These are phyloP conservation scores for Dynastes maya DNA, from an alignment of 2,888 invertebrate species.

Conservation along the genomic window DNA sequence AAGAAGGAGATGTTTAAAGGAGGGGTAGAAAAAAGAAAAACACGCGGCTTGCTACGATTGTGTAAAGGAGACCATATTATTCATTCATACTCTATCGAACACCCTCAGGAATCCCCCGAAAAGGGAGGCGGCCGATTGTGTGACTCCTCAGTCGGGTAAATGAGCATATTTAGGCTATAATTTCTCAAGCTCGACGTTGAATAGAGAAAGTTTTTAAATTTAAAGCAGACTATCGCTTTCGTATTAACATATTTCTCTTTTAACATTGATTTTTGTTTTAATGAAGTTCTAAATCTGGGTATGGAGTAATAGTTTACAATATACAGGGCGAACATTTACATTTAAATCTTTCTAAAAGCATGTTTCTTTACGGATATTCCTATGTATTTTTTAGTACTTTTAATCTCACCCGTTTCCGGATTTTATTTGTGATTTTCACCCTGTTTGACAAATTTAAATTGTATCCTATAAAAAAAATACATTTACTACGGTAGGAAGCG, in stretches of 20 bases:
- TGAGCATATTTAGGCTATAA: constrained; percentile 41
- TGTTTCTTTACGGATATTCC: too few relatives aligned
- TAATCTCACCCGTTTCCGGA: background rate
- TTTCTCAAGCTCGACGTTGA: constrained; percentile 5
- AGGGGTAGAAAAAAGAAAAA: too few relatives aligned
- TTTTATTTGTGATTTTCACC: background rate
- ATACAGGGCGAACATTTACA: background rate
- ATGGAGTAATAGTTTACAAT: background rate
- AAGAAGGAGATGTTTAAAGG: too few relatives aligned
- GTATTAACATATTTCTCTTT: constrained; percentile 3
- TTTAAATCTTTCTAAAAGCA: too few relatives aligned
- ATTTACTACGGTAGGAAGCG: background rate
- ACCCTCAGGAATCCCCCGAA: background rate
- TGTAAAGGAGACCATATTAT: constrained; percentile 28
- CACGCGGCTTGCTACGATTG: background rate
- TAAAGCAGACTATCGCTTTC: constrained; percentile 12
- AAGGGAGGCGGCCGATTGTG: constrained; percentile 10
- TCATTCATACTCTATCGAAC: constrained; percentile 42
- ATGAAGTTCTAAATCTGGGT: background rate
- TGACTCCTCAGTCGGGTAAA: constrained; percentile 24
- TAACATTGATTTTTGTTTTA: background rate
- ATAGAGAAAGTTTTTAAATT: constrained; percentile 40
- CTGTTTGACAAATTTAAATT: constrained; percentile 19
- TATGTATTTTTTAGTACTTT: constrained; percentile 4
- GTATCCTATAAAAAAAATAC: background rate